These are phyloP conservation scores for Andrena bucephala DNA, from an alignment of 2,888 invertebrate species.

Conservation along the genomic window DNA sequence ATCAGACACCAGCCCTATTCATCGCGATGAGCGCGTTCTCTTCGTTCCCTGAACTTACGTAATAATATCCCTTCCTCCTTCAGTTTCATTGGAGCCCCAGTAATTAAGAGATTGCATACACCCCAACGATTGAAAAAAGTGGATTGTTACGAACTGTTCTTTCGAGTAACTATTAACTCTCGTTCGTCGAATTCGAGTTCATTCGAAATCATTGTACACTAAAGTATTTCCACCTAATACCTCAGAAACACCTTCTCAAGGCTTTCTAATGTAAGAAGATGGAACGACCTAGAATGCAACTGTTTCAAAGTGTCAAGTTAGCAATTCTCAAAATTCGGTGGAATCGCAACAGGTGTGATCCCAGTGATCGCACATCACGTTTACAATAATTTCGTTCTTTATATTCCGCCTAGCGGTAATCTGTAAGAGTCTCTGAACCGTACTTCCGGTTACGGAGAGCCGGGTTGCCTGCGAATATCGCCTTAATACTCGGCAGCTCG, in stretches of 20 bases:
- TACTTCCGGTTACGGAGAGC: slow-evolving; percentile 41
- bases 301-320: too few relatives aligned
- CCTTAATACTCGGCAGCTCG: slow-evolving; percentile 71
- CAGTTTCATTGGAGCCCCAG: background rate
- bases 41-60: background rate
- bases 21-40: background rate
- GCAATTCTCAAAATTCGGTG: background rate
- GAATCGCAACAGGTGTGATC: background rate
- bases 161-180: too few relatives aligned
- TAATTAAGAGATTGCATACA: background rate
- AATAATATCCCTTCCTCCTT: background rate
- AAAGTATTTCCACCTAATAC: too few relatives aligned
- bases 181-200: too few relatives aligned
- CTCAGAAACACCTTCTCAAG: too few relatives aligned
- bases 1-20: slow-evolving; percentile 15
- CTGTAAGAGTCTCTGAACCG: slow-evolving; percentile 33
- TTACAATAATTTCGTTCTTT: slow-evolving; percentile 39
- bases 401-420: slow-evolving; percentile 46
- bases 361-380: background rate
- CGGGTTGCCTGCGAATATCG: slow-evolving; percentile 39
- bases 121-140: too few relatives aligned
- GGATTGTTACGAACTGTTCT: too few relatives aligned
- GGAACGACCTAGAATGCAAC: too few relatives aligned
- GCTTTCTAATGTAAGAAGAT: too few relatives aligned
- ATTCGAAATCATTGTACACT: too few relatives aligned